Percentiles rank a stretch among this genome's conserved stretches.
phyloP scores from a whole-genome alignment of 1,140 invertebrate genomes.

The Drosophila prosaltans region DNA sequence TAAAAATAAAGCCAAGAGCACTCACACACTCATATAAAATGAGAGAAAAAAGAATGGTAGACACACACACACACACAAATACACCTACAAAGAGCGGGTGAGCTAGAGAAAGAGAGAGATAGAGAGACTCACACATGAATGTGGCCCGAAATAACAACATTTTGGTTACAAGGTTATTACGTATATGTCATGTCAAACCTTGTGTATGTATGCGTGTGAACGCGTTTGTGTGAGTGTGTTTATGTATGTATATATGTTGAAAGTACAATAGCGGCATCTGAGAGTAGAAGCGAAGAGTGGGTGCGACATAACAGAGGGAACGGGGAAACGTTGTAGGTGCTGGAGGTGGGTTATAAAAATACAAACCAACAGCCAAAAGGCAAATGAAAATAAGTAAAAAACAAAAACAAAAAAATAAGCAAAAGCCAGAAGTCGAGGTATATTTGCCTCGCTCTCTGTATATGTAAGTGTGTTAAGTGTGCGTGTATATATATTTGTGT shows the following conservation, averaged over 20 bases:
- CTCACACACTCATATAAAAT: constrained; percentile 33
- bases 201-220: constrained; percentile 27
- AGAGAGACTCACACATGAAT: constrained; percentile 16
- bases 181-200: constrained; percentile 66
- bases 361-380: constrained; percentile 35
- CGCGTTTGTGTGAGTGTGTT: constrained; percentile 36
- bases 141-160: constrained; percentile 78
- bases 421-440: constrained; percentile 49
- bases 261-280: constrained; percentile 60
- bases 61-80: constrained; percentile 34
- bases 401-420: constrained; percentile 31
- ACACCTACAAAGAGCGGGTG: constrained; percentile 19
- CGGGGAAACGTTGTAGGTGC: too few relatives aligned
- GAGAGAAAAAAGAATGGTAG: constrained; percentile 45
- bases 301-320: constrained; percentile 9
- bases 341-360: constrained; percentile 1
- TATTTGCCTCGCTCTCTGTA: constrained; percentile 12
- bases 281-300: constrained; percentile 30
- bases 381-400: constrained; percentile 42
- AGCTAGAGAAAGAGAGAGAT: not conserved
- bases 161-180: constrained; percentile 80
- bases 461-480: constrained; percentile 25
- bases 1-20: constrained; percentile 76
- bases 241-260: constrained; percentile 40
- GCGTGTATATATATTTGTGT: constrained; percentile 32